These are phyloP conservation scores for Chauna torquata DNA, from an alignment of 2,113 vertebrate species.

Conservation along the genomic window DNA sequence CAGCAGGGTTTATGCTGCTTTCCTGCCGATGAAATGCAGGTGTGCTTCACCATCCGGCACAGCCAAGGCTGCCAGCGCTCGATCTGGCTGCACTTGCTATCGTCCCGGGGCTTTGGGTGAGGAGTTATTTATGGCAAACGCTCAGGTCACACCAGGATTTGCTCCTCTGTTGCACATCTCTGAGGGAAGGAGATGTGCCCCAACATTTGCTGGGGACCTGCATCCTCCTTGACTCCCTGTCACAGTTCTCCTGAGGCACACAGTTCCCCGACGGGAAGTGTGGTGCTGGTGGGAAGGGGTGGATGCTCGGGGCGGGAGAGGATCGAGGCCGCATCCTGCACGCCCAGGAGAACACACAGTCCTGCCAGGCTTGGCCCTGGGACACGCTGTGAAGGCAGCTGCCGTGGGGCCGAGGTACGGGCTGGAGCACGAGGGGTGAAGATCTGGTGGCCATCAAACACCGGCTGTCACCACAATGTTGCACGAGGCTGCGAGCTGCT, in stretches of 20 bases:
- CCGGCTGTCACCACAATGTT: background rate
- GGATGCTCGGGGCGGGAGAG: background rate
- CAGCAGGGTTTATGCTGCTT: background rate
- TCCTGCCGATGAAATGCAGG: background rate
- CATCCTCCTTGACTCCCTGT: background rate
- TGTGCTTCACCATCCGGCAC: background rate
- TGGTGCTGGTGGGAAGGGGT: background rate
- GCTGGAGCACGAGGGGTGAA: background rate
- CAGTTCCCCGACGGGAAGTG: background rate
- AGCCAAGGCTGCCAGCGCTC: background rate
- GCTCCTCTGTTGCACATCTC: background rate
- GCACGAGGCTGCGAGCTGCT: background rate
- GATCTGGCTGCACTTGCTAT: background rate
- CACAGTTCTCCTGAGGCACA: background rate
- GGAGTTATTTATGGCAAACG: background rate
- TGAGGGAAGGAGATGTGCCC: background rate
- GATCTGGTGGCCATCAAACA: accelerated
- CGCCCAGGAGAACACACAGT: background rate
- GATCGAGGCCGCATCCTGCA: background rate
- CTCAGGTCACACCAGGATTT: background rate
- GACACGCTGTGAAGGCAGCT: background rate
- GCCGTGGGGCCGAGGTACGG: background rate
- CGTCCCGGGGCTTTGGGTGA: background rate
- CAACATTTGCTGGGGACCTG: background rate
- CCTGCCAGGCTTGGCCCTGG: background rate